Percentiles rank a stretch among this genome's conserved stretches.
Evolutionary conservation across 2,888 invertebrate species (phyloP).

Genomic region (Polia nebulosa): DNA sequence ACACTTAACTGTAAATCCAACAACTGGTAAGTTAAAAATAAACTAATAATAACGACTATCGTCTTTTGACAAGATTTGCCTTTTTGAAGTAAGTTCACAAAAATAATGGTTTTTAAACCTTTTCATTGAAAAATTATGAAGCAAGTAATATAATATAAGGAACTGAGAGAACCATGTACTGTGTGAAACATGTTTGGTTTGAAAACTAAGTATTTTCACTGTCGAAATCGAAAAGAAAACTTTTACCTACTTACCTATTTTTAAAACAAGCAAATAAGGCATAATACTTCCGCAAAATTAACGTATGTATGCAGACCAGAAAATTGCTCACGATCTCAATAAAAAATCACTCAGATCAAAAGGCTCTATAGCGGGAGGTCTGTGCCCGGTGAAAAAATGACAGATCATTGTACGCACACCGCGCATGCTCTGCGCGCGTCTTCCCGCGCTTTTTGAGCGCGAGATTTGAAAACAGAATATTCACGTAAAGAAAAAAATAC

Average conservation of each 20-base stretch:
- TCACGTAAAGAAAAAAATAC: neutral
- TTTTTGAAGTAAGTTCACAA: too few species aligned
- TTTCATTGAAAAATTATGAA: too few species aligned
- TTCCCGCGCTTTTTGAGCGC: conserved; percentile 79
- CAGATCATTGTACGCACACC: conserved; percentile 81
- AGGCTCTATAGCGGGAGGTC: conserved; percentile 81
- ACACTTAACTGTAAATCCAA: too few species aligned
- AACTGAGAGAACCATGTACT: too few species aligned
- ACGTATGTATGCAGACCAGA: conserved; percentile 73
- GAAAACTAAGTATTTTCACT: neutral
- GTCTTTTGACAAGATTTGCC: too few species aligned
- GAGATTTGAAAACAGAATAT: conserved; percentile 68
- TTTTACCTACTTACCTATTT: conserved; percentile 14
- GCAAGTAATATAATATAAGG: too few species aligned
- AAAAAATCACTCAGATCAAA: conserved; percentile 68
- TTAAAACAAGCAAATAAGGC: conserved; percentile 45
- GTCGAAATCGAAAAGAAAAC: conserved; percentile 12
- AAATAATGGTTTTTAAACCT: too few species aligned
- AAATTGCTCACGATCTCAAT: conserved; percentile 76
- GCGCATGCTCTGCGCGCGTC: conserved; percentile 85
- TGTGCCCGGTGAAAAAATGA: conserved; percentile 74
- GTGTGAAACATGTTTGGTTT: neutral
- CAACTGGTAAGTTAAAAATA: too few species aligned
- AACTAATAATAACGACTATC: too few species aligned
- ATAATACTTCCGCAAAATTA: conserved; percentile 69